These are phyloP conservation scores for Leuciscus idus DNA, from an alignment of 2,113 vertebrate species.

Conservation along the genomic window DNA sequence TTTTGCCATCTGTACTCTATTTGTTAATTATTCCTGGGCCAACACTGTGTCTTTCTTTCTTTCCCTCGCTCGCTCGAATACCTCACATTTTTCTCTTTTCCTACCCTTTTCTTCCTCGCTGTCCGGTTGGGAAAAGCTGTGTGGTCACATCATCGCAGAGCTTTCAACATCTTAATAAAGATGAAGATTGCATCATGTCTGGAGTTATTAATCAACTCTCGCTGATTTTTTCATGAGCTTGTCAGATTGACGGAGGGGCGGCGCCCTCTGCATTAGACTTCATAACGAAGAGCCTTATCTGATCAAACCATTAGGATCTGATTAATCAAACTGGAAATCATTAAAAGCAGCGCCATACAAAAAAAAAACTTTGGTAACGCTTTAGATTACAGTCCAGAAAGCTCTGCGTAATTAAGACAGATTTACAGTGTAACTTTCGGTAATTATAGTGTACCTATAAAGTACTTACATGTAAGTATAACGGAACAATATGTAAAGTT, in stretches of 20 bases:
- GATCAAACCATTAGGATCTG: conserved; percentile 72
- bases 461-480: too few relatives aligned
- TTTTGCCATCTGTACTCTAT: conserved; percentile 78
- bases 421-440: too few relatives aligned
- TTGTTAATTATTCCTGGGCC: conserved; percentile 73
- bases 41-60: conserved; percentile 63
- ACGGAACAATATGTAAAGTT: too few relatives aligned
- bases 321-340: conserved; percentile 62
- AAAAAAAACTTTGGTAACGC: too few relatives aligned
- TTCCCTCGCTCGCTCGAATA: conserved; percentile 39
- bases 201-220: conserved; percentile 72
- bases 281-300: conserved; percentile 72
- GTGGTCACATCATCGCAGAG: conserved; percentile 61
- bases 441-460: too few relatives aligned
- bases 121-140: conserved; percentile 41
- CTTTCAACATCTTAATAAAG: conserved; percentile 82
- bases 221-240: conserved; percentile 45
- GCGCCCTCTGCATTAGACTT: conserved; percentile 68
- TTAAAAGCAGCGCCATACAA: conserved; percentile 6
- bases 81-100: conserved; percentile 8
- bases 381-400: too few relatives aligned
- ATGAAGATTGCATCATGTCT: conserved; percentile 74
- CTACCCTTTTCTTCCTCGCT: conserved; percentile 17
- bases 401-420: too few relatives aligned
- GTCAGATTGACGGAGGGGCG: conserved; percentile 59